Base-by-base conservation (phyloP, 2,113 vertebrate species). In the Ammodytes dubius region DNA sequence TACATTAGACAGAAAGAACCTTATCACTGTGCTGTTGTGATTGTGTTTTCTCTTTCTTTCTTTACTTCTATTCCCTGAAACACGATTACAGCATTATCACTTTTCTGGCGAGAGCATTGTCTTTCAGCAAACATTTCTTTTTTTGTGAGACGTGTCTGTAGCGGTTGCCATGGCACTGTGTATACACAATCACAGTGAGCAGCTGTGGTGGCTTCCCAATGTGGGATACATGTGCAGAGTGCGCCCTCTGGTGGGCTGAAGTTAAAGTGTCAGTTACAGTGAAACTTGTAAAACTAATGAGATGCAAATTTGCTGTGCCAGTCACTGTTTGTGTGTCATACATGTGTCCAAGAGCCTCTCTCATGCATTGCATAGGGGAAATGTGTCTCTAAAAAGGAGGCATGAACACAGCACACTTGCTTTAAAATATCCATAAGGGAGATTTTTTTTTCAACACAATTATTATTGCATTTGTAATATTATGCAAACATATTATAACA, bases 201-300 rank as follows among this genome's bases (percentile, higher is more conserved):
- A 86, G 81, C 85, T 91, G 89, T 40, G 53, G 59, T 2, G 15
- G 53, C 19, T 5, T 40, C 53, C 58, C 42, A 1, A 35, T 53
- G 54, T 61, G 47, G 43, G 2, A 87, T 67, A 87, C 45, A 84
- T 76, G 82, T 87, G 82, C 43, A 79, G 49, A 85, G 49, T 84
- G 77, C 86, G 9, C 93, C 89, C 89, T 89, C 94, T 93, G 57
- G 80, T 91, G 94, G 89, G 49, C 10, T 50, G 8, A 64, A 60
- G 43, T 50, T 27, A 27, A 1, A 59, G 17, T 27, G 35, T 50
- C 6, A 43, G 35, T 54, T 52, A 8, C 10, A 8, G 7, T 50
- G 14, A 68, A 74, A 74, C 3, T 3, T 17, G 11, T 59, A 39
- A 12, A 67, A 42, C 42, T 61, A 58, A 70, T 39, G 7, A 46